Evolutionary conservation across 2,888 invertebrate species (phyloP).

Genomic region (Resseliella maxima): DNA sequence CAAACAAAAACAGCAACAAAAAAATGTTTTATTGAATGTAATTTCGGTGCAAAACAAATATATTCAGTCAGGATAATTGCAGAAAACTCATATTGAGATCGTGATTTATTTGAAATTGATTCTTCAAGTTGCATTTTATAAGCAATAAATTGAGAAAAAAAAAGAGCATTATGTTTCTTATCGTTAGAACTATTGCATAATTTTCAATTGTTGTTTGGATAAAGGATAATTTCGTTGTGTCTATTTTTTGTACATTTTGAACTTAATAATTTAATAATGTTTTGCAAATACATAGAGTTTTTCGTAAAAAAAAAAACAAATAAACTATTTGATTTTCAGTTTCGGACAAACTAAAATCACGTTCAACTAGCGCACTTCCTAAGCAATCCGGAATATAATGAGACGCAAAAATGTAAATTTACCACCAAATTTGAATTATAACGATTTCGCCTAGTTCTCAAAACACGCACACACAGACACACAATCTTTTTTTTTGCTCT

Average conservation of each 20-base stretch:
- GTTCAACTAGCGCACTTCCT: background rate
- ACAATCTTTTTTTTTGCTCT: background rate
- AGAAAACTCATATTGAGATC: background rate
- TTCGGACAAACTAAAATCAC: background rate
- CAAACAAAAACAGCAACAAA: background rate
- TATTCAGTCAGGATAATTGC: too few species aligned
- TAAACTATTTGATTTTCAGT: background rate
- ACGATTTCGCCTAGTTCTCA: background rate
- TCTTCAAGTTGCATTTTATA: background rate
- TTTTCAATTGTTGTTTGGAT: background rate
- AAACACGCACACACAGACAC: background rate
- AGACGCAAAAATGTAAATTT: conserved; percentile 35
- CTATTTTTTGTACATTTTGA: too few species aligned
- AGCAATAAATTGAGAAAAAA: background rate
- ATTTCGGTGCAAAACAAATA: too few species aligned
- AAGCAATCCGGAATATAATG: background rate
- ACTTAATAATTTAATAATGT: background rate
- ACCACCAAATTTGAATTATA: conserved; percentile 37
- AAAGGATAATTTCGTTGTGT: too few species aligned
- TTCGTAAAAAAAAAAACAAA: background rate
- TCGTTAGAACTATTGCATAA: background rate
- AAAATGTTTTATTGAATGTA: too few species aligned
- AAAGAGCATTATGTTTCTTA: background rate
- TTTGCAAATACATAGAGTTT: background rate
- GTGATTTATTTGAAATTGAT: background rate